A percentile compares a stretch with the other conserved stretches of the same genome.
These are phyloP conservation scores for Mustelus asterias DNA, from an alignment of 2,113 vertebrate genomes.

Conservation along the genomic window DNA sequence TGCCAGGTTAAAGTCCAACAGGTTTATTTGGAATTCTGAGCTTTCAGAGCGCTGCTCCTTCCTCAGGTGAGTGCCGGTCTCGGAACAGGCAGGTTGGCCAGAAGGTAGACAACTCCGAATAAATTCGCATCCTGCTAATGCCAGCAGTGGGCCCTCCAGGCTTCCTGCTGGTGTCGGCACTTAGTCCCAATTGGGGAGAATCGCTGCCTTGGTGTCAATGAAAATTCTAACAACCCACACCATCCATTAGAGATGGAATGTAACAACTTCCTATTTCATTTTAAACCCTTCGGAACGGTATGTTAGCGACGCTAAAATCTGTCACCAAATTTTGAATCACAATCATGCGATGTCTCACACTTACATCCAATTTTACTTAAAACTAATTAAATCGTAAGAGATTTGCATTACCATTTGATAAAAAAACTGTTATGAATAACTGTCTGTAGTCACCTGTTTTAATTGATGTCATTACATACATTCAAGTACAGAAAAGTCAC, in stretches of 20 bases:
- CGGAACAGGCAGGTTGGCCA: no score
- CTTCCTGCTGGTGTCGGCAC: no score
- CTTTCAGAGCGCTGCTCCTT: no score
- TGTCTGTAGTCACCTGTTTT: background rate
- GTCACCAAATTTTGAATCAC: conserved; percentile 60
- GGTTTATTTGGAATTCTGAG: no score
- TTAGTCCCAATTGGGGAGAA: no score
- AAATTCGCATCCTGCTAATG: no score
- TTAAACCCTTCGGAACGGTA: background rate
- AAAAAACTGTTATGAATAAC: background rate
- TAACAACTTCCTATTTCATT: background rate
- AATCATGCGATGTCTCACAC: conserved; percentile 60
- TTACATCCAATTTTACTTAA: conserved; percentile 55
- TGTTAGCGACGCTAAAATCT: conserved; percentile 55
- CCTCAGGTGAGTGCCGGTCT: no score
- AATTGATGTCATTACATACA: background rate
- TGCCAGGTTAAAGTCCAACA: no score
- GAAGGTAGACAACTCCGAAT: no score
- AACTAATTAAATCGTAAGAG: conserved; percentile 53
- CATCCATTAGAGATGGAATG: conserved; percentile 4
- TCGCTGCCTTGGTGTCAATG: background rate
- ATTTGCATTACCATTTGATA: background rate
- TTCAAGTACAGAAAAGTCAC: background rate
- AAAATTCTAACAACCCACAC: background rate
- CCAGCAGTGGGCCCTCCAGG: no score